Evolutionary conservation across 2,797 vertebrate species (phyloP).

Genomic region (Rhinogobio ventralis): DNA sequence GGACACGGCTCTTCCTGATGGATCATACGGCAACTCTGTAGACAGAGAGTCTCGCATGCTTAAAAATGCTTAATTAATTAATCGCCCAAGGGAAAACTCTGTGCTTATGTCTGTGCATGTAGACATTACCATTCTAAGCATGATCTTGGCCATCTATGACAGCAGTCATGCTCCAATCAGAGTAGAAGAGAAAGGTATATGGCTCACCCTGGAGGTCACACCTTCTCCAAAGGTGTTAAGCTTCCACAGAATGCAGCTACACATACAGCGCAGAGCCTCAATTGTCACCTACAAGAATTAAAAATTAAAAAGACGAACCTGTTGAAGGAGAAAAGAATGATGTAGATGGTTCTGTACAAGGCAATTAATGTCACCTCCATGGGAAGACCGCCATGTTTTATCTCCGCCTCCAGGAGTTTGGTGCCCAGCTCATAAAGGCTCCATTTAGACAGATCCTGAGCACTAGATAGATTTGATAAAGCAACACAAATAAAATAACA

Average conservation of each 20-base stretch:
- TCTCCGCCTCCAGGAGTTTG: conserved; percentile 77
- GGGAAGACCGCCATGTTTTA: conserved; percentile 70
- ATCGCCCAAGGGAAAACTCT: conserved; percentile 41
- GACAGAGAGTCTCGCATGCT: conserved; percentile 45
- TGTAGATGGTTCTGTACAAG: neutral
- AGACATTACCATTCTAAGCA: conserved; percentile 49
- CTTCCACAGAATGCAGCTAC: conserved; percentile 86
- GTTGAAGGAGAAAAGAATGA: conserved; percentile 4
- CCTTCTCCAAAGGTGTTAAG: conserved; percentile 77
- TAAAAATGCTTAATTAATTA: conserved; percentile 55
- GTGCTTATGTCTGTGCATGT: conserved; percentile 12
- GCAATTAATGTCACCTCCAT: conserved; percentile 73
- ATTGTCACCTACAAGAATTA: conserved; percentile 77
- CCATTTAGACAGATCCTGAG: conserved; percentile 86
- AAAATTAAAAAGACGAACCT: neutral
- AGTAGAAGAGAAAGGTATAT: conserved; percentile 31
- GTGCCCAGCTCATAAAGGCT: conserved; percentile 79
- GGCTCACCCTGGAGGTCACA: conserved; percentile 80
- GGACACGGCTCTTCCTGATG: conserved; percentile 58
- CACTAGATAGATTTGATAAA: conserved; percentile 70
- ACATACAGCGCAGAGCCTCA: conserved; percentile 84
- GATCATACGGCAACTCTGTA: conserved; percentile 52
- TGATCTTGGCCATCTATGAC: conserved; percentile 29
- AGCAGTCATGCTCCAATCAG: neutral
- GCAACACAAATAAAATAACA: neutral